Evolutionary conservation across 2,888 invertebrate species (phyloP).

Genomic region (Caenorhabditis sp.): DNA sequence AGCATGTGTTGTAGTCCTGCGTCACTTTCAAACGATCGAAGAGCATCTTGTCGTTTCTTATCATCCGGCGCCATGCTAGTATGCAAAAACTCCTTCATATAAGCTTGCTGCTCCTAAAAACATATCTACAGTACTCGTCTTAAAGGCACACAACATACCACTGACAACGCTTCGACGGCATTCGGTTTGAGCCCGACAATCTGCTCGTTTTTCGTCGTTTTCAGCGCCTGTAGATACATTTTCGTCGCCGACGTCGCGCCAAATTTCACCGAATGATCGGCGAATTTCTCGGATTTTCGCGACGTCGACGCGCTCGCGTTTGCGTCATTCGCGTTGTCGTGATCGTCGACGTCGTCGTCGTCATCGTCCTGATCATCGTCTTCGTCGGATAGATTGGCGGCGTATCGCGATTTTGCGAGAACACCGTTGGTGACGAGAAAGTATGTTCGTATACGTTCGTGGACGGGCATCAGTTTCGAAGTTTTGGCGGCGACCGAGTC

Average conservation of each 20-base stretch:
- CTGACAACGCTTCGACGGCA: conserved; percentile 28
- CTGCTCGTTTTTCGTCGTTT: conserved; percentile 24
- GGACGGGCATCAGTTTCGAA: neutral
- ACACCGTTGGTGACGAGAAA: conserved; percentile 43
- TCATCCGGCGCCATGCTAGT: conserved; percentile 53
- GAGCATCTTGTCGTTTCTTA: conserved; percentile 35
- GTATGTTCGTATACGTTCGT: conserved; percentile 8
- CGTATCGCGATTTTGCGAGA: conserved; percentile 18
- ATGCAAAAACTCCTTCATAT: conserved; percentile 52
- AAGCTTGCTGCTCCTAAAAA: conserved; percentile 52
- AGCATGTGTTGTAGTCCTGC: conserved; percentile 42
- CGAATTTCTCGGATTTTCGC: neutral
- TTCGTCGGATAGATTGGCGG: conserved; percentile 5
- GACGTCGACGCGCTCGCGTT: neutral
- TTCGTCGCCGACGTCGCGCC: neutral
- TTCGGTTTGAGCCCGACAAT: conserved; percentile 38
- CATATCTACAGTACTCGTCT: conserved; percentile 52
- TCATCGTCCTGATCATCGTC: conserved; percentile 35
- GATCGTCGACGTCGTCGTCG: conserved; percentile 19
- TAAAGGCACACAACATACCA: conserved; percentile 21
- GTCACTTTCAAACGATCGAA: conserved; percentile 49
- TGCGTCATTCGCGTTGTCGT: conserved; percentile 13
- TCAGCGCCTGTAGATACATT: conserved; percentile 24
- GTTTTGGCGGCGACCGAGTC: neutral
- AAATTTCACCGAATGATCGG: neutral